phyloP scores from a whole-genome alignment of 1,140 invertebrate species.

The Listronotus bonariensis region DNA sequence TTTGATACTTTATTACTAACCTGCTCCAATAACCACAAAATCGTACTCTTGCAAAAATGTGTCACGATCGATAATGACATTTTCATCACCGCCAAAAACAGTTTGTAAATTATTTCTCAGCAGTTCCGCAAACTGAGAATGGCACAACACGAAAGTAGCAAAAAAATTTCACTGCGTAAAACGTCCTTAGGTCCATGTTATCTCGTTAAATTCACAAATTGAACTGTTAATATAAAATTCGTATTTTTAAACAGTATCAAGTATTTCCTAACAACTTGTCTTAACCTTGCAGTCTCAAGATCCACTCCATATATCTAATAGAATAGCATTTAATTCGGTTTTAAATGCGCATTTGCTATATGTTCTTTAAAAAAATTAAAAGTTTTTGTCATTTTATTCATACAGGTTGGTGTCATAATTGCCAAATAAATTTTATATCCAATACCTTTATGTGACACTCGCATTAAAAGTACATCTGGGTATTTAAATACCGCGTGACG shows the following conservation, averaged over 20 bases:
- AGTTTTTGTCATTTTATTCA: too few species aligned
- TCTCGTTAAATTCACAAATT: slow-evolving; percentile 2
- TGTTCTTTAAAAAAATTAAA: too few species aligned
- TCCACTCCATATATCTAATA: neutral
- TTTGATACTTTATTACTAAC: slow-evolving; percentile 8
- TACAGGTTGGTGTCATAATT: too few species aligned
- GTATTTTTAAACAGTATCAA: slow-evolving; percentile 5
- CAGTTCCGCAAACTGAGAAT: slow-evolving; percentile 7
- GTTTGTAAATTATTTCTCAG: slow-evolving; percentile 13
- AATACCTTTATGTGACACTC: too few species aligned
- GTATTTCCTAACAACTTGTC: slow-evolving; percentile 13
- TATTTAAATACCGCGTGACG: too few species aligned
- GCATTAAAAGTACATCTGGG: too few species aligned
- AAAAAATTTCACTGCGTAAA: neutral
- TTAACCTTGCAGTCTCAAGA: slow-evolving; percentile 11
- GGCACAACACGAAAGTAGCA: slow-evolving; percentile 3
- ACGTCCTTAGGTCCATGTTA: slow-evolving; percentile 16
- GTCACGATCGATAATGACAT: slow-evolving; percentile 12
- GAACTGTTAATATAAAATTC: slow-evolving; percentile 10
- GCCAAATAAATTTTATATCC: too few species aligned
- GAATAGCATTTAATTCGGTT: too few species aligned
- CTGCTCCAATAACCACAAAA: slow-evolving; percentile 53
- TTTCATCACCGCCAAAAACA: slow-evolving; percentile 16
- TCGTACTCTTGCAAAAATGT: slow-evolving; percentile 39
- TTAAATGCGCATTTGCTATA: too few species aligned